A percentile compares a stretch with the other conserved stretches of the same genome.
phyloP scores from a whole-genome alignment of 30 jellyfish, hydroid and myxozoan species.

The Pelagia noctiluca region DNA sequence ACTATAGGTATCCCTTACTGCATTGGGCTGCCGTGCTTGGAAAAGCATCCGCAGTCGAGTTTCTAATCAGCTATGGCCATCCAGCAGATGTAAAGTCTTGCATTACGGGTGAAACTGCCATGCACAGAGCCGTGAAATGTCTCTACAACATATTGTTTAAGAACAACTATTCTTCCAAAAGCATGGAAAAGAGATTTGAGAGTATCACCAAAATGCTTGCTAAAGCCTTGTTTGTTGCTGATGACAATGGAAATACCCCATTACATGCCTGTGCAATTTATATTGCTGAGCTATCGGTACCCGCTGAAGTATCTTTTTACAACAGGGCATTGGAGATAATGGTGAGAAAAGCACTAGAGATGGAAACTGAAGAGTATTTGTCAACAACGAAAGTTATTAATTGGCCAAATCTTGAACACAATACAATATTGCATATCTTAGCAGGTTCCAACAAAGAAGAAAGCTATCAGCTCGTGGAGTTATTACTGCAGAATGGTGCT shows the following conservation, averaged over 20 bases:
- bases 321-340: constrained; percentile 31
- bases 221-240: constrained; percentile 56
- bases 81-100: constrained; percentile 53
- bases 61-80: constrained; percentile 47
- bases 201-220: constrained; percentile 57
- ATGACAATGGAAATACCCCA: constrained; percentile 85
- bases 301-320: background rate
- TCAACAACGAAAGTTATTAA: constrained; percentile 38
- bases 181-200: background rate
- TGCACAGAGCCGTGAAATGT: constrained; percentile 70
- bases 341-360: constrained; percentile 38
- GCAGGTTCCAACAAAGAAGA: constrained; percentile 26
- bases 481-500: constrained; percentile 44
- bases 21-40: constrained; percentile 93
- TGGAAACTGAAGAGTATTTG: constrained; percentile 5
- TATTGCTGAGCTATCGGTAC: constrained; percentile 10
- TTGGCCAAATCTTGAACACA: constrained; percentile 52
- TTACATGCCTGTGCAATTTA: constrained; percentile 80
- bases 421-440: constrained; percentile 57
- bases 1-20: constrained; percentile 74
- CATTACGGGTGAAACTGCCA: constrained; percentile 68
- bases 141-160: constrained; percentile 3
- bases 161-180: background rate
- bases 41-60: constrained; percentile 60
- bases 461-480: constrained; percentile 7